Evolutionary conservation across 2,797 vertebrate species (phyloP).

Genomic region (Pristis pectinata): DNA sequence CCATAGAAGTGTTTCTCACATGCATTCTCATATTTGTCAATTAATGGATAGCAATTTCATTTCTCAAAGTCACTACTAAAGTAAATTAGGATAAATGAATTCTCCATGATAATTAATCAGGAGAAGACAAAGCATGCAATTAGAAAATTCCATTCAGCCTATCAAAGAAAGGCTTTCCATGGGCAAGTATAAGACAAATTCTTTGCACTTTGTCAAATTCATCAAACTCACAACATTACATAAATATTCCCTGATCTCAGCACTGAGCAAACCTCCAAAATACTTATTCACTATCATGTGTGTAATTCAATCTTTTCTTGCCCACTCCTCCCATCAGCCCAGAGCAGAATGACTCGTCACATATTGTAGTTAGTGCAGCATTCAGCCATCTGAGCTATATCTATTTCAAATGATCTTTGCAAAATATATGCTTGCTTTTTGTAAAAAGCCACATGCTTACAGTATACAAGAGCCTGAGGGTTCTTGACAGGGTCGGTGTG

Average conservation of each 20-base stretch:
- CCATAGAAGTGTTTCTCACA: not conserved
- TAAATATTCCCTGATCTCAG: not conserved
- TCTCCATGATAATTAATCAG: not conserved
- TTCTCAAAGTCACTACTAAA: not conserved
- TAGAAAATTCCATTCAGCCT: not conserved
- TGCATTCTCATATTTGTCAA: not conserved
- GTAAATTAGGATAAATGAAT: not conserved
- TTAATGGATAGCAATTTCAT: not conserved
- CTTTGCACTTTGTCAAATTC: not conserved
- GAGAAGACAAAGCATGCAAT: not conserved
- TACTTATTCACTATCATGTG: not conserved
- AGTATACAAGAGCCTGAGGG: too few species aligned
- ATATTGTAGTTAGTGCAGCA: not conserved
- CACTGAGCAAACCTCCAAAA: not conserved
- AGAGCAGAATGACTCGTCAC: not conserved
- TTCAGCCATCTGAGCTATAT: not conserved
- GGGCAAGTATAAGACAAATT: not conserved
- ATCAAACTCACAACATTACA: not conserved
- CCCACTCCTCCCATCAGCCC: not conserved
- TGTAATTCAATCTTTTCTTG: not conserved
- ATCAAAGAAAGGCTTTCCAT: not conserved
- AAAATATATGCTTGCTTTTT: too few species aligned
- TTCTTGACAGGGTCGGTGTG: too few species aligned
- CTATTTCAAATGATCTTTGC: not conserved
- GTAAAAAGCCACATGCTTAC: too few species aligned